Evolutionary conservation across 2,888 invertebrate species (phyloP).

Genomic region (Drosophila emarginata): DNA sequence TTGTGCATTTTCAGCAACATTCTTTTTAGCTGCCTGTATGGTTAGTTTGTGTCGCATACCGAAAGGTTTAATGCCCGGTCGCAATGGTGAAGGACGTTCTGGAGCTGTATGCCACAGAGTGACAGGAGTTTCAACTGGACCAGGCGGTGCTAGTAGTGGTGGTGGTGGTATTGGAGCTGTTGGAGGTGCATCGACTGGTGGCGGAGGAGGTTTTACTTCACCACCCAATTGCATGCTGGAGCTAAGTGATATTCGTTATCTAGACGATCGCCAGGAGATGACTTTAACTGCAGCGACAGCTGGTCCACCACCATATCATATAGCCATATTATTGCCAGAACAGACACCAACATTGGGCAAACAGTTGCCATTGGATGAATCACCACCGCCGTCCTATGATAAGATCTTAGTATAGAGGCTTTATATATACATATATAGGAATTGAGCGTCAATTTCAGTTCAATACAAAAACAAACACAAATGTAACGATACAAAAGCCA

Average conservation of each 20-base stretch:
- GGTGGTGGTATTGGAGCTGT: slow-evolving; percentile 63
- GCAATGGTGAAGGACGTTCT: slow-evolving; percentile 50
- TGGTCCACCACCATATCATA: slow-evolving; percentile 91
- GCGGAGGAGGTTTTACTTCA: not conserved
- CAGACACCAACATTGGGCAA: slow-evolving; percentile 66
- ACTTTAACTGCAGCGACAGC: slow-evolving; percentile 66
- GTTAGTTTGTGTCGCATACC: slow-evolving; percentile 85
- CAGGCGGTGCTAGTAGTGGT: slow-evolving; percentile 33
- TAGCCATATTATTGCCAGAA: slow-evolving; percentile 89
- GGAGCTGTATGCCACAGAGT: slow-evolving; percentile 56
- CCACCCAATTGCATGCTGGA: slow-evolving; percentile 52
- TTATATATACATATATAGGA: slow-evolving; percentile 40
- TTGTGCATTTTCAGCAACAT: slow-evolving; percentile 86
- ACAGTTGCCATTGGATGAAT: slow-evolving; percentile 82
- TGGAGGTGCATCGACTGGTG: slow-evolving; percentile 15
- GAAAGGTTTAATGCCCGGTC: slow-evolving; percentile 77
- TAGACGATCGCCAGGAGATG: slow-evolving; percentile 53
- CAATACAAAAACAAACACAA: not conserved
- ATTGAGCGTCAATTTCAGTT: slow-evolving; percentile 59
- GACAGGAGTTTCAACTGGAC: not conserved
- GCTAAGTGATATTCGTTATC: slow-evolving; percentile 56
- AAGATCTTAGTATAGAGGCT: slow-evolving; percentile 87
- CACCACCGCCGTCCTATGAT: slow-evolving; percentile 89
- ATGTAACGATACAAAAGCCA: slow-evolving; percentile 21
- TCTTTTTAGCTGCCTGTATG: slow-evolving; percentile 86